These are phyloP conservation scores for Ischnus inquisitorius DNA, from an alignment of 2,888 invertebrate genomes.

Conservation along the genomic window DNA sequence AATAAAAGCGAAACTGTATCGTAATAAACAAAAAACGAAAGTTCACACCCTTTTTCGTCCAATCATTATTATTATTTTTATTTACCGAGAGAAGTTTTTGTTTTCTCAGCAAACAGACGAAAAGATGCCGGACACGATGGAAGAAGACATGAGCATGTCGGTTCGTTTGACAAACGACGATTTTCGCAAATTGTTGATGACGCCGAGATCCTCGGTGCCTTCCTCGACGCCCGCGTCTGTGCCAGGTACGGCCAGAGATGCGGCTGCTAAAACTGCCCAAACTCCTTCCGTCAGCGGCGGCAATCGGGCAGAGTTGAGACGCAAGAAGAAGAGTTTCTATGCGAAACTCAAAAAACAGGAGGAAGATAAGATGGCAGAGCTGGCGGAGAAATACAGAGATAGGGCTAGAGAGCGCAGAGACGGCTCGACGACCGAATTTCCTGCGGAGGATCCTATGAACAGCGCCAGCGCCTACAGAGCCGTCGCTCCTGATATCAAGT, in stretches of 20 bases:
- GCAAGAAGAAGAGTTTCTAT: conserved; percentile 98
- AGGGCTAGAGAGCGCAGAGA: conserved; percentile 96
- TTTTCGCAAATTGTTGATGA: conserved; percentile 98
- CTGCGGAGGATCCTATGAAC: conserved; percentile 93
- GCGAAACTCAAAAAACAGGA: conserved; percentile 97
- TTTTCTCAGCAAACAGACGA: not conserved
- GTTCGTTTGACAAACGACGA: conserved; percentile 98
- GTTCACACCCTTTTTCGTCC: no score
- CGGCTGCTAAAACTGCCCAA: conserved; percentile 89
- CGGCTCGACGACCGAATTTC: conserved; percentile 93
- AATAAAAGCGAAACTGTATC: no score
- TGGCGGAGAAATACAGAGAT: conserved; percentile 97
- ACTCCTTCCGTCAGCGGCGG: conserved; percentile 79
- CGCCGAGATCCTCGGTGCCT: conserved; percentile 92
- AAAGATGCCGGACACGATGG: conserved; percentile 82
- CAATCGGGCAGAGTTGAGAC: conserved; percentile 91
- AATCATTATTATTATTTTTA: no score
- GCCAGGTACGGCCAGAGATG: conserved; percentile 89
- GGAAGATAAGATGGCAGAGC: conserved; percentile 96
- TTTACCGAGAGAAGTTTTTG: no score
- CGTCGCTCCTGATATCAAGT: conserved; percentile 98
- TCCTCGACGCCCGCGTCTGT: conserved; percentile 86
- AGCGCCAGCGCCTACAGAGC: conserved; percentile 96
- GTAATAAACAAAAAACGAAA: no score
- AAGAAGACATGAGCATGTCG: conserved; percentile 86